Conservation (phyloP, 2,113 vertebrate species). For the Tamias sibiricus region DNA sequence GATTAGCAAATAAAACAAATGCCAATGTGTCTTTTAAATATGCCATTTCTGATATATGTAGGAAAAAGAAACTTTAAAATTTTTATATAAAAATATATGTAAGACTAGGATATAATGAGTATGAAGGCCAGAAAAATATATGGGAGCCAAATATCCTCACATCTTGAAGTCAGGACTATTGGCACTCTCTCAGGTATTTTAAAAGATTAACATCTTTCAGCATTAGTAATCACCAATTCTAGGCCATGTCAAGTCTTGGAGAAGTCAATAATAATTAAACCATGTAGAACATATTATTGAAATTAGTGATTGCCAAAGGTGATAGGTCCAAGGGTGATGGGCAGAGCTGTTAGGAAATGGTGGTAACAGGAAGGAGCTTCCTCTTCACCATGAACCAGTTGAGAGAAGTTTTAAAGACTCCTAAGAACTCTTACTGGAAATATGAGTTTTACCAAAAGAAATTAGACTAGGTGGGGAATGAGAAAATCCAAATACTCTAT, state of each 20-base stretch:
- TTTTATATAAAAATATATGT: not conserved
- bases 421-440: not conserved
- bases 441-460: not conserved
- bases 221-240: not conserved
- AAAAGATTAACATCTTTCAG: not conserved
- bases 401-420: not conserved
- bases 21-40: not conserved
- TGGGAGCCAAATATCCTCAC: not conserved
- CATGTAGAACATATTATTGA: not conserved
- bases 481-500: not conserved
- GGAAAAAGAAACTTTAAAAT: not conserved
- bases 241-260: not conserved
- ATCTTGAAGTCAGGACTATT: not conserved
- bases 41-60: not conserved
- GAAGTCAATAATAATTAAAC: not conserved
- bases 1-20: not conserved
- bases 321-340: not conserved
- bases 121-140: not conserved
- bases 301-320: not conserved
- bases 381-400: not conserved
- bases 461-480: not conserved
- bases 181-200: not conserved
- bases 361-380: not conserved
- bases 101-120: not conserved
- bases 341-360: accelerated